A percentile compares a stretch with the other conserved stretches of the same genome.
phyloP scores from a whole-genome alignment of 2,888 invertebrate species.

The Nineta flava region DNA sequence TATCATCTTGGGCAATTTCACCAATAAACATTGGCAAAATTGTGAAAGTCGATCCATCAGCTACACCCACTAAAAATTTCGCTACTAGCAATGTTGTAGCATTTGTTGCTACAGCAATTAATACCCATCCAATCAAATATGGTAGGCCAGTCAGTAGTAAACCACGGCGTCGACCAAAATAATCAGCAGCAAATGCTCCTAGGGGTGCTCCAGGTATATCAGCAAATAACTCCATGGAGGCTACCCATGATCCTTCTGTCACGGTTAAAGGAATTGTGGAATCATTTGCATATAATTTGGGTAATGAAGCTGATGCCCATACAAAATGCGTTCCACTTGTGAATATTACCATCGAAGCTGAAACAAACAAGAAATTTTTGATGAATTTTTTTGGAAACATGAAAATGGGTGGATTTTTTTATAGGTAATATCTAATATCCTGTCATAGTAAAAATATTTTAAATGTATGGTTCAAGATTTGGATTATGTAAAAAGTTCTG shows the following conservation, averaged over 20 bases:
- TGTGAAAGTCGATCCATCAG: conserved; percentile 27
- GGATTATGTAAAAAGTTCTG: too few species aligned
- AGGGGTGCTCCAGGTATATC: conserved; percentile 3
- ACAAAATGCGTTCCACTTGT: conserved; percentile 1
- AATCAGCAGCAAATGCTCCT: conserved; percentile 4
- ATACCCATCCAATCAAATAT: conserved; percentile 3
- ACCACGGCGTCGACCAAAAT: conserved; percentile 1
- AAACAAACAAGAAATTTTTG: not conserved
- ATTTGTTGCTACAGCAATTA: conserved; percentile 2
- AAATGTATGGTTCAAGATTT: too few species aligned
- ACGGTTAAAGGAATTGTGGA: conserved; percentile 2
- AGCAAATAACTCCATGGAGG: conserved; percentile 4
- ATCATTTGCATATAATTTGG: conserved; percentile 6
- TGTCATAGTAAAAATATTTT: too few species aligned
- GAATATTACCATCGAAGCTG: conserved; percentile 5
- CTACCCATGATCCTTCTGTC: conserved; percentile 5
- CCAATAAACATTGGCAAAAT: conserved; percentile 39
- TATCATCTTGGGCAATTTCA: conserved; percentile 38
- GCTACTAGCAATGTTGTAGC: not conserved
- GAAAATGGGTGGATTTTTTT: too few species aligned
- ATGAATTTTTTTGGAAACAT: too few species aligned
- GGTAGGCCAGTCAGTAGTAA: conserved; percentile 3
- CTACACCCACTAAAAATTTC: conserved; percentile 37
- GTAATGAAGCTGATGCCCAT: conserved; percentile 6
- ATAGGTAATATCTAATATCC: too few species aligned